Percentiles rank a stretch among this genome's conserved stretches.
These are phyloP conservation scores for Apus apus DNA, from an alignment of 2,113 vertebrate genomes.

Conservation along the genomic window DNA sequence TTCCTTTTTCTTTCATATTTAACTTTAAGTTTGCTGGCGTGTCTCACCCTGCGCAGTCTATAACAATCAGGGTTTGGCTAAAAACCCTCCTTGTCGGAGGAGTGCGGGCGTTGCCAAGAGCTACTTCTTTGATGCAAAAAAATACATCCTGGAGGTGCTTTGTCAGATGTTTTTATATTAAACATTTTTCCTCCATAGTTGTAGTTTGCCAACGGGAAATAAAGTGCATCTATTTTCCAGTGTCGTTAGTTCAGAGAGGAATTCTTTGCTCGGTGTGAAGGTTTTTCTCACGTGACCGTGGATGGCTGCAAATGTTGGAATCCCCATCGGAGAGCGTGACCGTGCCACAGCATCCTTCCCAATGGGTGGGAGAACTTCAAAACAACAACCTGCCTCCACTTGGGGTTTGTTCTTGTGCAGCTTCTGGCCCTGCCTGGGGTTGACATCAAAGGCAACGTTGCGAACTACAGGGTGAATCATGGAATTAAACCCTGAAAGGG, in stretches of 20 bases:
- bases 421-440: slow-evolving; percentile 13
- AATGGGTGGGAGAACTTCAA: rapidly evolving
- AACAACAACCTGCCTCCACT: background rate
- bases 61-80: slow-evolving; percentile 43
- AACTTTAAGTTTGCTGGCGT: slow-evolving; percentile 37
- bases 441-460: background rate
- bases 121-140: slow-evolving; percentile 75
- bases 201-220: slow-evolving; percentile 59
- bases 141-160: slow-evolving; percentile 77
- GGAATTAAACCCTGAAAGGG: background rate
- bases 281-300: background rate
- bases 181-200: slow-evolving; percentile 69
- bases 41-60: background rate
- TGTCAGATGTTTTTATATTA: slow-evolving; percentile 78
- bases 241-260: slow-evolving; percentile 43
- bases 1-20: slow-evolving; percentile 38
- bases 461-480: background rate
- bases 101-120: slow-evolving; percentile 65
- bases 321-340: background rate
- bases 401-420: background rate
- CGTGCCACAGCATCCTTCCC: background rate
- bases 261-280: slow-evolving; percentile 9
- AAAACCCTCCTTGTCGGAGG: slow-evolving; percentile 41
- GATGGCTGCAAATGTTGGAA: background rate
- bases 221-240: slow-evolving; percentile 61